Conservation (phyloP, 2,113 vertebrate species). For the Oncorhynchus gorbuscha region DNA sequence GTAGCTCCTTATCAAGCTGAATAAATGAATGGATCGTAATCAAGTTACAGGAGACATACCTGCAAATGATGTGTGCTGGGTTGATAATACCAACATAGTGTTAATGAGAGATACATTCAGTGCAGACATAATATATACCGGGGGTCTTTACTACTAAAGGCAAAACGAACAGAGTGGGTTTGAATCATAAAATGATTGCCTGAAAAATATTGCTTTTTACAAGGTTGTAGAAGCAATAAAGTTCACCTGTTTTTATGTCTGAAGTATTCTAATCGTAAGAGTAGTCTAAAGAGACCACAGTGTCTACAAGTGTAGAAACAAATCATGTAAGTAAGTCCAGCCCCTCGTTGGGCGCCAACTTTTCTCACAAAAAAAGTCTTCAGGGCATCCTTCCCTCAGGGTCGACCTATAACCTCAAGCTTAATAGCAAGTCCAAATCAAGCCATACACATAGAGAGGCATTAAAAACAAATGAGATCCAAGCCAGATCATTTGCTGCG, state of each 20-base stretch:
- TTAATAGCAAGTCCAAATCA: constrained; percentile 24
- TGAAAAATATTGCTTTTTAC: background rate
- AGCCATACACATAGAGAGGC: constrained; percentile 34
- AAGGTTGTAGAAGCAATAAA: background rate
- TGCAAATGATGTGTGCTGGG: background rate
- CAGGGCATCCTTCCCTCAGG: background rate
- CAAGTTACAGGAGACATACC: background rate
- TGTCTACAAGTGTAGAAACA: no score
- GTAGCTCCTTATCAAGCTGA: background rate
- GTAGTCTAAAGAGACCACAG: no score
- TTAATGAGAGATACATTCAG: background rate
- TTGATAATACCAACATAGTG: background rate
- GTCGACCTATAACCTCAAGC: background rate
- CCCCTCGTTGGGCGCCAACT: no score
- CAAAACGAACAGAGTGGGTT: background rate
- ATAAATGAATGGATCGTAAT: background rate
- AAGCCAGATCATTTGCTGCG: background rate
- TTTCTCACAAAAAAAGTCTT: no score
- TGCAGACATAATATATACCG: background rate
- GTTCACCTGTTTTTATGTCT: background rate
- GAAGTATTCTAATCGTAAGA: background rate
- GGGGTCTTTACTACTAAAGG: background rate
- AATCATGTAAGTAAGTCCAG: no score
- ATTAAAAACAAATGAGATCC: constrained; percentile 26
- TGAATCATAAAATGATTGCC: background rate